Evolutionary conservation across 1,140 invertebrate genomes (phyloP).

Genomic region (Diabrotica virgifera): DNA sequence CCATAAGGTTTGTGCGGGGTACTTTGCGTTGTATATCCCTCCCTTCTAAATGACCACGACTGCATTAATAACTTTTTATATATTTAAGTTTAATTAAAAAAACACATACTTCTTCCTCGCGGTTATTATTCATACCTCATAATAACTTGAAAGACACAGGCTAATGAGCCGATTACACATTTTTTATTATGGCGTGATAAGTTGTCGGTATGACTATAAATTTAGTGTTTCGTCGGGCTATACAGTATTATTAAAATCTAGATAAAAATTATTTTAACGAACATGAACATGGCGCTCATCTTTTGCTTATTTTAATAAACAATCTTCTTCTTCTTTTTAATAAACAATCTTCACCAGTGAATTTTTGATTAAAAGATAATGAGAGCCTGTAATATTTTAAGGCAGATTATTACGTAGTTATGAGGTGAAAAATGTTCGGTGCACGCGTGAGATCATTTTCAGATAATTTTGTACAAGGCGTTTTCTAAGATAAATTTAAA

Average conservation of each 20-base stretch:
- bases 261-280: conserved; percentile 3
- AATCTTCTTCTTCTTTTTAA: neutral
- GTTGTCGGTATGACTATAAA: neutral
- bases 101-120: too few relatives aligned
- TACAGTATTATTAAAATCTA: neutral
- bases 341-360: neutral
- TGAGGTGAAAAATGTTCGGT: neutral
- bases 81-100: too few relatives aligned
- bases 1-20: too few relatives aligned
- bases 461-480: too few relatives aligned
- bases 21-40: too few relatives aligned
- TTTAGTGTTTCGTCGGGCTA: neutral
- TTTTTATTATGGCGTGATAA: neutral
- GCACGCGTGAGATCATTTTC: too few relatives aligned
- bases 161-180: conserved; percentile 2
- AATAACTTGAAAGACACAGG: neutral
- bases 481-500: too few relatives aligned
- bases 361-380: conserved; percentile 3
- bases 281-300: neutral
- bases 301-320: conserved; percentile 3
- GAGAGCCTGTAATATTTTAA: neutral
- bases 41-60: too few relatives aligned
- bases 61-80: too few relatives aligned
- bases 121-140: neutral
- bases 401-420: neutral